Base-by-base conservation (phyloP, 2,113 vertebrate species). In the Tragelaphus scriptus region DNA sequence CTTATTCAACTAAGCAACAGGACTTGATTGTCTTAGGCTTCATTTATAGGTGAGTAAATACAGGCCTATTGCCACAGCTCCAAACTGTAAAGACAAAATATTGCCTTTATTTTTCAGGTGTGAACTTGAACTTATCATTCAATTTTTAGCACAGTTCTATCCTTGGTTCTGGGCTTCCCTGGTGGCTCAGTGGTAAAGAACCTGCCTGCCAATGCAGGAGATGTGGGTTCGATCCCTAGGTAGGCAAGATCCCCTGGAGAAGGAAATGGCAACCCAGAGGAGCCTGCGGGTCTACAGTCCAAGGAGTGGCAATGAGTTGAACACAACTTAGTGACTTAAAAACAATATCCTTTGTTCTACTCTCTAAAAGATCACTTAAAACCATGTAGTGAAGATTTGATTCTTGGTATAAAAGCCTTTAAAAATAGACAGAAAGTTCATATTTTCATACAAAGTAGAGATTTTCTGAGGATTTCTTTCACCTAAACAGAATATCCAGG, bases 51-150 rank as follows among this genome's bases (percentile, higher is more conserved):
- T 30, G 7, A 77, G 87, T 59, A 90, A 77, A 44, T 68, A 53
- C 15, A 82, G 36, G 56, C 25, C 56, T 17, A 40, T 28, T 51
- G 30, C 4, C 55, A 59, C 1, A 49, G 47, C 17, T 84, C 36
- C 63, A 84, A 15, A 23, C 16, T 32, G 19, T 30, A 59, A 95
- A 86, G 26, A 15, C 17, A 80, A 95, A 88, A 65, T n/a, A 88
- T 95, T 94, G 79, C 30, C 63, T 32, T 53, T 84, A 58, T 36
- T 89, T 88, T 96, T 91, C 51, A 58, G 10, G 15, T 1, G 15
- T 58, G 49, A 79, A 92, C 88, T 92, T 98, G 82, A 87, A 92
- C 30, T 75, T 87, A 40, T 7, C 16, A 30, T 44, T 93, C 88
- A 32, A 25, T 88, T 91, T 94, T 77, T 25, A 94, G 80, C 53